Percentiles rank a stretch among this genome's conserved stretches.
Conservation (phyloP, 2,888 invertebrate genomes). For the Lasius fuliginosus region DNA sequence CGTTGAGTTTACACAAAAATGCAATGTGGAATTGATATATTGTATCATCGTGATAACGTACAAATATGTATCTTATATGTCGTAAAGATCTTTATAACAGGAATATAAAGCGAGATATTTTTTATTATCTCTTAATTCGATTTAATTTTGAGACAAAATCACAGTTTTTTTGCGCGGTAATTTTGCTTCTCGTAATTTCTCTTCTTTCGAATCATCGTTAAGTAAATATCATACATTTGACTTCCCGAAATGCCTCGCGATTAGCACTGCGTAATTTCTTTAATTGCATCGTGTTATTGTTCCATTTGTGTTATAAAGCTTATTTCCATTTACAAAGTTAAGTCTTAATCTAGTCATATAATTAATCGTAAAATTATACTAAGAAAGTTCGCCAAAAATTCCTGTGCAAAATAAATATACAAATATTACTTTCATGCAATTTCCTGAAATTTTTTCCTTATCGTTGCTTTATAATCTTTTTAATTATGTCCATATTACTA, state of each 20-base stretch:
- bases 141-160: slow-evolving; percentile 5
- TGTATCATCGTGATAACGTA: background rate
- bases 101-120: background rate
- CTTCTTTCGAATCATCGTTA: background rate
- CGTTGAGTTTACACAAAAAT: background rate
- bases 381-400: background rate
- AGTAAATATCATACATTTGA: slow-evolving; percentile 7
- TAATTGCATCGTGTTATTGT: background rate
- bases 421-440: background rate
- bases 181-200: background rate
- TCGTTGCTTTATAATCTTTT: background rate
- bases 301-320: background rate
- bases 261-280: slow-evolving; percentile 1
- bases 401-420: background rate
- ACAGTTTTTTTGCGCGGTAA: background rate
- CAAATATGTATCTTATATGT: background rate
- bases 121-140: background rate
- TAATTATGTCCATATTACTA: background rate
- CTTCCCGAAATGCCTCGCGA: background rate
- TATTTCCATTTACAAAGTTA: background rate
- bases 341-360: background rate
- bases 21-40: background rate
- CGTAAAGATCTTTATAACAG: background rate
- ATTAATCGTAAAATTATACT: background rate
- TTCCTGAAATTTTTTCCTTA: background rate